Conservation (phyloP, 2,113 vertebrate genomes). For the Urocolius indicus region DNA sequence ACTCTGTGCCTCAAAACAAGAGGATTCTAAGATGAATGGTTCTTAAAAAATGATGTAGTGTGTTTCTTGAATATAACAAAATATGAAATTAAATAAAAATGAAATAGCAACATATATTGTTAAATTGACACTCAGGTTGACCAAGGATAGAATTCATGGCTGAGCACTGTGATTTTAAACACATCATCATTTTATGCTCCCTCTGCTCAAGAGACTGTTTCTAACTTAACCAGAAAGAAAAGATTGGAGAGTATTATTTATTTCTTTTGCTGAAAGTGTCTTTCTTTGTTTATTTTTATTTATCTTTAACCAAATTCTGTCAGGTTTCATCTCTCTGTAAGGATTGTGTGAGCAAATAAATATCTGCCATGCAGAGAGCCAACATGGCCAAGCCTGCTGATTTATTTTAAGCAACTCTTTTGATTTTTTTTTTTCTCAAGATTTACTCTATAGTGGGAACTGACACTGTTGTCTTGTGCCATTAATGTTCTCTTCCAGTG, state of each 20-base stretch:
- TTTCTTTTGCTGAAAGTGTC: neutral
- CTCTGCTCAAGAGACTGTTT: neutral
- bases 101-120: neutral
- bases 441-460: slow-evolving; percentile 2
- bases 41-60: neutral
- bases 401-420: slow-evolving; percentile 31
- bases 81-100: slow-evolving; percentile 12
- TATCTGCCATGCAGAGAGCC: neutral
- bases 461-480: slow-evolving; percentile 41
- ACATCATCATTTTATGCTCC: neutral
- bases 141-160: neutral
- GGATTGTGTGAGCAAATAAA: neutral
- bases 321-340: neutral
- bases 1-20: neutral
- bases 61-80: neutral
- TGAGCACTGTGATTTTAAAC: slow-evolving; percentile 9
- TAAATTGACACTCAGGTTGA: neutral
- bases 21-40: neutral
- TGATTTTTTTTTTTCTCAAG: slow-evolving; percentile 15
- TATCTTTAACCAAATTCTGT: neutral
- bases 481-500: slow-evolving; percentile 27
- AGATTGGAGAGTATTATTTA: neutral
- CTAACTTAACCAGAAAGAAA: neutral
- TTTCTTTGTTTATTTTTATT: slow-evolving; percentile 32
- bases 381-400: neutral